Percentiles rank a stretch among this genome's conserved stretches.
phyloP scores from a whole-genome alignment of 1,140 invertebrate genomes.

The Drosophila nasuta region DNA sequence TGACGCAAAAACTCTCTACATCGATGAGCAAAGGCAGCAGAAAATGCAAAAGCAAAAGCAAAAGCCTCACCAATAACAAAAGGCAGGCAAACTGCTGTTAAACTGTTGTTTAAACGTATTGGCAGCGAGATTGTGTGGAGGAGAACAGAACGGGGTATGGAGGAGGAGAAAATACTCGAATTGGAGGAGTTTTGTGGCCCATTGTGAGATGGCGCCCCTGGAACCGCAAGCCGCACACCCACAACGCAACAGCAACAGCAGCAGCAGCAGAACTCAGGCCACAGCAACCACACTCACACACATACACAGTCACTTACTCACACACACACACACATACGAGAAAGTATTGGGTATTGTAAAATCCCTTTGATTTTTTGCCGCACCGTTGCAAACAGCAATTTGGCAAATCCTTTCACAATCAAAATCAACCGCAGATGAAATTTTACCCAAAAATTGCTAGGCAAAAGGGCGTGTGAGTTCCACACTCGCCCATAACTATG shows the following conservation, averaged over 20 bases:
- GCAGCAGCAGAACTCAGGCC: constrained; percentile 25
- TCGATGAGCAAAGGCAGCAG: constrained; percentile 55
- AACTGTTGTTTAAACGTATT: constrained; percentile 82
- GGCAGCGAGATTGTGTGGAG: constrained; percentile 27
- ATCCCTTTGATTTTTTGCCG: constrained; percentile 83
- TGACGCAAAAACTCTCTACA: constrained; percentile 34
- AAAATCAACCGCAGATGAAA: constrained; percentile 84
- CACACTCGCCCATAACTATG: constrained; percentile 43
- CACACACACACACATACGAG: constrained; percentile 41
- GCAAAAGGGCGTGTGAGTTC: constrained; percentile 47
- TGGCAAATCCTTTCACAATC: constrained; percentile 84
- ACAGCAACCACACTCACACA: constrained; percentile 52
- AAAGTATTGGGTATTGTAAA: constrained; percentile 78
- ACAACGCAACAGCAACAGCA: constrained; percentile 23
- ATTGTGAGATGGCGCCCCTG: constrained; percentile 60
- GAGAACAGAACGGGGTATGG: not conserved
- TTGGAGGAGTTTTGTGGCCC: constrained; percentile 51
- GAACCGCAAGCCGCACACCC: constrained; percentile 68
- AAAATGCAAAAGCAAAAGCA: constrained; percentile 50
- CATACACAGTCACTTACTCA: constrained; percentile 33
- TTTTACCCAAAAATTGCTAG: constrained; percentile 69
- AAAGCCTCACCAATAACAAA: constrained; percentile 80
- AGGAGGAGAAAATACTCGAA: constrained; percentile 12
- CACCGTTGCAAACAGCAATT: constrained; percentile 82
- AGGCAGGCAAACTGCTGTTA: constrained; percentile 78